These are phyloP conservation scores for Dicrurus megarhynchus DNA, from an alignment of 2,113 vertebrate genomes.

Conservation along the genomic window DNA sequence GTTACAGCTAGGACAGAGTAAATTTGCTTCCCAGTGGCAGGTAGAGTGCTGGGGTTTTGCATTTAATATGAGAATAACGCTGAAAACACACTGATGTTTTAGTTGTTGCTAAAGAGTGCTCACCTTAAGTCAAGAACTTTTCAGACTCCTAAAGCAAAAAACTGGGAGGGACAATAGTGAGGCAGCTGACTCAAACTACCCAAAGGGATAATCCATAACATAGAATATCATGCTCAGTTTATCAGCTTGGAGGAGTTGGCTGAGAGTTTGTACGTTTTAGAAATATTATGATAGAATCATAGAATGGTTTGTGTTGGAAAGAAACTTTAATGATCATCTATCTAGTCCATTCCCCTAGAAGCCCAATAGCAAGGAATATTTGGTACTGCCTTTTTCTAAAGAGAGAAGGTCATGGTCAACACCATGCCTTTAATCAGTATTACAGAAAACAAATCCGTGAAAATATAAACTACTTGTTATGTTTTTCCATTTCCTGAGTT, in stretches of 20 bases:
- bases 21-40: neutral
- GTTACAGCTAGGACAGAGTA: neutral
- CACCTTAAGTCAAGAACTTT: neutral
- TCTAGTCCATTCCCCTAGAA: neutral
- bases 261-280: neutral
- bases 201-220: neutral
- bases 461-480: neutral
- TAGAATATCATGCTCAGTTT: rapidly evolving
- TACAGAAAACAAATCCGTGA: neutral
- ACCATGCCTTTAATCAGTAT: neutral
- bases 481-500: neutral
- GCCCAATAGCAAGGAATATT: neutral
- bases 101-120: neutral
- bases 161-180: neutral
- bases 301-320: neutral
- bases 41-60: too few relatives aligned
- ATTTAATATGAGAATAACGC: neutral
- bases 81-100: neutral
- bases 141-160: neutral
- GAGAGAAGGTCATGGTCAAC: neutral
- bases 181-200: neutral
- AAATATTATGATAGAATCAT: neutral
- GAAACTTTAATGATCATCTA: neutral
- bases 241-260: neutral
- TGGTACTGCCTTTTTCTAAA: neutral